These are phyloP conservation scores for Tamias sibiricus DNA, from an alignment of 2,113 vertebrate species.

Conservation along the genomic window DNA sequence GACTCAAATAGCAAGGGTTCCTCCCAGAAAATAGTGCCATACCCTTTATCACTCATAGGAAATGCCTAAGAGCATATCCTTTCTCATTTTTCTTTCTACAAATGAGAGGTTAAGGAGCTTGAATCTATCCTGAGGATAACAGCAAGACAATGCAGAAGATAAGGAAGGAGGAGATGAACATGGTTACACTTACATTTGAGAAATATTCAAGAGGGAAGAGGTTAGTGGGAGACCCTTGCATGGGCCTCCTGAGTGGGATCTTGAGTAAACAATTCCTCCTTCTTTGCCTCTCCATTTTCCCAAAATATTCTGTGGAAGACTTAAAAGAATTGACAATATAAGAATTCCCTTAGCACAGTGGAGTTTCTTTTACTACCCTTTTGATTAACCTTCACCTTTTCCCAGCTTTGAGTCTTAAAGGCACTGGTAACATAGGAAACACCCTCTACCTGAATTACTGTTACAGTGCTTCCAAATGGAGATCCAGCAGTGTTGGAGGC, in stretches of 20 bases:
- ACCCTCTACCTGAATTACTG: neutral
- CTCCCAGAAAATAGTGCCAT: neutral
- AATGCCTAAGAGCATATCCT: neutral
- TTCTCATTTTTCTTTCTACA: neutral
- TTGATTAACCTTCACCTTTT: neutral
- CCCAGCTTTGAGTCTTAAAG: neutral
- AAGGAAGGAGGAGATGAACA: neutral
- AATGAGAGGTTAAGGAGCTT: neutral
- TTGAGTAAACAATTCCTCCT: neutral
- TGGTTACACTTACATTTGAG: neutral
- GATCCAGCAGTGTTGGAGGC: neutral
- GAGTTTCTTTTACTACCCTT: neutral
- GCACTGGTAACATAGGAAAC: neutral
- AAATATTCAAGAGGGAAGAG: neutral
- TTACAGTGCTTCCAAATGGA: neutral
- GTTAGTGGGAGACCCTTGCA: neutral
- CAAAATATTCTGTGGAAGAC: neutral
- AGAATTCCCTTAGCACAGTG: conserved; percentile 6
- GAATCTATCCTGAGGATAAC: neutral
- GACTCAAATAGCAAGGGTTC: neutral
- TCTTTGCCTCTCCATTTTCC: neutral
- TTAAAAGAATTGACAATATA: neutral
- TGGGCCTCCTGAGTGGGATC: neutral
- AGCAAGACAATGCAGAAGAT: neutral
- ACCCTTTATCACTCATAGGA: neutral